Evolutionary conservation across 2,888 invertebrate genomes (phyloP), one percentile per base, ranked within the genome.

Genomic region (Chloroclystis v-ata): DNA sequence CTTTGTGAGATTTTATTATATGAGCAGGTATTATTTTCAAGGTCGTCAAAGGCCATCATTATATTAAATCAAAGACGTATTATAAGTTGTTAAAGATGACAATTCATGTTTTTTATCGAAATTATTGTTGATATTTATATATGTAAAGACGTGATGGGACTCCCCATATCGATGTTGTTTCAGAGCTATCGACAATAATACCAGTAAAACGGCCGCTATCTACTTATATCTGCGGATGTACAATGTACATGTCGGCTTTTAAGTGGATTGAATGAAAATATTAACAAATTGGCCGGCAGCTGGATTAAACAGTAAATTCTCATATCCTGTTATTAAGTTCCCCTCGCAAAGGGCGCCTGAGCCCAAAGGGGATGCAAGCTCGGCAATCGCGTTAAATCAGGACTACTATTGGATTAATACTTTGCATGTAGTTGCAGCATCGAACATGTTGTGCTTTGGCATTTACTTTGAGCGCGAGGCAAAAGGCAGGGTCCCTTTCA

Each of bases 271-370:
- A 83, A 80, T 79, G 83, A 80, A 82, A 86, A 84, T 86, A 85
- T 84, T 85, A 83, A 84, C 85, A 85, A 85, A 86, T 84, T 86
- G 82, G 82, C 85, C 80, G 78, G 79, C 72, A 82, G 82, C 78
- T 72, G 82, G 79, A 86, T 86, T 86, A 82, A 85, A 82, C 83
- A 82, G 85, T 87, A 86, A 86, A 87, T 86, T 86, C 83, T 87
- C 86, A 86, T 87, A 86, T 85, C 79, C 84, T 81, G 75, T 69
- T 82, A 84, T 86, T 86, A 84, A 74, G 75, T 78, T 80, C 86
- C 85, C 85, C 84, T 81, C 66, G 20, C 67, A 71, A 74, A 81
- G 86, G 85, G 84, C 78, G 81, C n/a, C n/a, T n/a, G 74, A 72
- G 65, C 63, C 68, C 59, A 60, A 59, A 73, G 81, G 85, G 85